Evolutionary conservation across 2,797 vertebrate genomes (phyloP), one percentile per base, ranked within the genome.

Genomic region (Anguilla marmorata): DNA sequence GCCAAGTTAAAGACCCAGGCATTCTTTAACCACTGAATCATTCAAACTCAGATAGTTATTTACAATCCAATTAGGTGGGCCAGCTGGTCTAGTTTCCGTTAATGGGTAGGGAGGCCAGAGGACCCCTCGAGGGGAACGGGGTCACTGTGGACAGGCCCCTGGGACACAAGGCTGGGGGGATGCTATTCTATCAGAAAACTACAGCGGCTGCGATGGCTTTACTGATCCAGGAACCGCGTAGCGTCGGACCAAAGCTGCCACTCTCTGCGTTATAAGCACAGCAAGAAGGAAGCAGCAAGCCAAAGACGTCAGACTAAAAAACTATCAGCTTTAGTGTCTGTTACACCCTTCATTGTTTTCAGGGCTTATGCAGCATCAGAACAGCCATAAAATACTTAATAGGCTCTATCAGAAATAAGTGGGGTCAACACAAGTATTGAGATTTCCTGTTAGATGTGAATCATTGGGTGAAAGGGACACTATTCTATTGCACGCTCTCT

Each of bases 21-120:
- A 87, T 90, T 90, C 87, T 88, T 89, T 54, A 74, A 87, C 66
- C 83, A 60, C 37, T 86, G 86, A 88, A 88, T 82, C 87, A 89
- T 54, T 89, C 72, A 63, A 89, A 87, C 82, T 37, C 74, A 3
- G 58, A n/a, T n/a, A 88, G 86, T 87, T 90, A 89, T 86, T 88
- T 90, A 88, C 88, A 85, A 89, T 89, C 72, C 86, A 90, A 79
- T 84, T 88, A 50, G 66, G 54, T 56, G 50, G 27, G 63, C 86
- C 86, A 89, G 89, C 86, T 89, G 86, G 50, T 82, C 86, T 52
- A 37, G 79, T 74, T 45, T 37, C 87, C 85, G 88, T 90, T 86
- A 88, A 86, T 84, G 88, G 86, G 79, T 84, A 84, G 86, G 19
- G 37, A 85, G 52, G 60, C 45, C 4, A 27, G 21, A 50, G 85